Evolutionary conservation across 2,888 invertebrate genomes (phyloP).

Genomic region (Dendrolimus pini): DNA sequence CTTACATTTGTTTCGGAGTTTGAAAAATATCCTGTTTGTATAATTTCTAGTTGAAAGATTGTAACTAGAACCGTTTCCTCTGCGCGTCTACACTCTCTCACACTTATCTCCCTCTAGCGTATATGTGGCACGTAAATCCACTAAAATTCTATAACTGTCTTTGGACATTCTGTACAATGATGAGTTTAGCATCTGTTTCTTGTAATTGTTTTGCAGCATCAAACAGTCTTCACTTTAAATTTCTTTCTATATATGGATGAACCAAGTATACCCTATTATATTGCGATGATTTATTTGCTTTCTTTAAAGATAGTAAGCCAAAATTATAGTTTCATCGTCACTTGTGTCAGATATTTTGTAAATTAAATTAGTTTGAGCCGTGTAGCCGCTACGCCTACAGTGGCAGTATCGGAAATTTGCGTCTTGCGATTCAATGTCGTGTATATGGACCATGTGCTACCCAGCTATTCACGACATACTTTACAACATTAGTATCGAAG

Average conservation of each 20-base stretch:
- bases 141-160: too few species aligned
- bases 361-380: neutral
- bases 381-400: neutral
- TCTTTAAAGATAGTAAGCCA: neutral
- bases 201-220: neutral
- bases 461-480: neutral
- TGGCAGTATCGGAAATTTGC: neutral
- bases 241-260: neutral
- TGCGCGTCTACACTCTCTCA: too few species aligned
- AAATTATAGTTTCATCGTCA: neutral
- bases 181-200: neutral
- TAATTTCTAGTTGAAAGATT: neutral
- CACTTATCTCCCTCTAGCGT: too few species aligned
- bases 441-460: neutral
- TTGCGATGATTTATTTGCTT: neutral
- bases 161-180: neutral
- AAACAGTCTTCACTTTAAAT: neutral
- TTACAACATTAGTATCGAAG: neutral
- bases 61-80: neutral
- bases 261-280: neutral
- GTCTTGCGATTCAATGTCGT: neutral
- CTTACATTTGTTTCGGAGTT: neutral
- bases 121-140: too few species aligned
- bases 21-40: neutral
- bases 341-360: neutral